Evolutionary conservation across 2,113 vertebrate species (phyloP), one percentile per base, ranked within the genome.

Genomic region (Spea bombifrons): DNA sequence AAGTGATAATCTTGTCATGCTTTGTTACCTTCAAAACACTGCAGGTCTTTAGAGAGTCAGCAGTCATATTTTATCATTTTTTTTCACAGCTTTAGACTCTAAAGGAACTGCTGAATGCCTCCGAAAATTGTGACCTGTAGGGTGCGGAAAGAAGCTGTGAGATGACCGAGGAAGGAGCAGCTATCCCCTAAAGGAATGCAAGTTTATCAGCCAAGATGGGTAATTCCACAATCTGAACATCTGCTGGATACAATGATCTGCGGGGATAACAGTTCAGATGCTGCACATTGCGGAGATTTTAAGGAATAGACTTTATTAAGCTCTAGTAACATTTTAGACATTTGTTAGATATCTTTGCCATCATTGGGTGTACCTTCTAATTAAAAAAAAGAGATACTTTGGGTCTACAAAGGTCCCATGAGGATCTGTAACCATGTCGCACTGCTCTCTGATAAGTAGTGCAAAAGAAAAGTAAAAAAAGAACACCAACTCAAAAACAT

Each of bases 11-110:
- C 8, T 17, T 63, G 70, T 79, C 70, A 66, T 79, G 76, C 48
- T 79, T 79, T 79, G 70, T 72, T 73, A 79, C 76, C 76, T 79
- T 71, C 61, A 66, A 66, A 66, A 79, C 76, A 73, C 76, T 16
- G 61, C 76, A 71, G 53, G 55, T 71, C 76, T 64, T 55, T 47
- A 15, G 61, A 66, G 64, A 79, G 68, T 57, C 76, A 72, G 76
- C 15, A n/a, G 17, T 55, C 64, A 9, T 59, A 43, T 46, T 13
- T 73, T 73, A 52, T 52, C 57, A 15, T 66, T 66, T 66, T 46
- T 50, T 73, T 16, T 50, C 73, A 66, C 63, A 53, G 46, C 43
- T 79, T 79, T 44, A 50, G 12, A 49, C 70, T 30, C 67, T 66
- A 43, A 73, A 4, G 50, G 61, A 71, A 71, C 45, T 73, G 76